Evolutionary conservation across 2,113 vertebrate genomes (phyloP).

Genomic region (Theropithecus gelada): DNA sequence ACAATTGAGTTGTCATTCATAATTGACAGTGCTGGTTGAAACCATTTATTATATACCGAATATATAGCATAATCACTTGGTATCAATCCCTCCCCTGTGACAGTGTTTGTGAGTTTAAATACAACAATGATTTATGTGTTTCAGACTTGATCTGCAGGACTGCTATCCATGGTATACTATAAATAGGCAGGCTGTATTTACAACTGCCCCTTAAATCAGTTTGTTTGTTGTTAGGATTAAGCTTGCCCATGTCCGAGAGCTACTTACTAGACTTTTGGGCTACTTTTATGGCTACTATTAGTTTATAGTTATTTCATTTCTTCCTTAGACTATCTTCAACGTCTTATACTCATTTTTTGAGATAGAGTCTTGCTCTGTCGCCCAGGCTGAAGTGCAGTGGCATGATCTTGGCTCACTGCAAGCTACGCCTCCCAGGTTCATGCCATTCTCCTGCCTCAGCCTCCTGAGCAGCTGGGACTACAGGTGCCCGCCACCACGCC

Average conservation of each 20-base stretch:
- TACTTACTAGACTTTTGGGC: background rate
- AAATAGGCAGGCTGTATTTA: background rate
- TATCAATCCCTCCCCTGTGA: background rate
- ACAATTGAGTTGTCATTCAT: background rate
- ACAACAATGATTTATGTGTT: background rate
- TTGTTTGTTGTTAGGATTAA: background rate
- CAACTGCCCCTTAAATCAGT: background rate
- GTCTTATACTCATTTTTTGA: background rate
- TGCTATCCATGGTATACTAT: fast-evolving
- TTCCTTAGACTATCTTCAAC: background rate
- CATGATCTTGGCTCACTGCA: too few species aligned
- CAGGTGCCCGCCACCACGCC: too few species aligned
- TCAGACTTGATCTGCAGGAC: background rate
- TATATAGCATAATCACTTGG: background rate
- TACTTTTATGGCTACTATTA: background rate
- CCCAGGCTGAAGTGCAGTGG: too few species aligned
- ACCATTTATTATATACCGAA: background rate
- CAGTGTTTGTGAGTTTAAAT: background rate
- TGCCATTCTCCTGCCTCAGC: too few species aligned
- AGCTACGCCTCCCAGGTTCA: too few species aligned
- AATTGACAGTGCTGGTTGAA: background rate
- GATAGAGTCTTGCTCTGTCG: too few species aligned
- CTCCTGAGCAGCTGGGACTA: too few species aligned
- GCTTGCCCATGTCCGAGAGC: background rate
- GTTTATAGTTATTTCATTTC: background rate